A percentile compares a stretch with the other conserved stretches of the same genome.
Evolutionary conservation across 2,797 vertebrate genomes (phyloP).

Genomic region (Sebastes matsubarae): DNA sequence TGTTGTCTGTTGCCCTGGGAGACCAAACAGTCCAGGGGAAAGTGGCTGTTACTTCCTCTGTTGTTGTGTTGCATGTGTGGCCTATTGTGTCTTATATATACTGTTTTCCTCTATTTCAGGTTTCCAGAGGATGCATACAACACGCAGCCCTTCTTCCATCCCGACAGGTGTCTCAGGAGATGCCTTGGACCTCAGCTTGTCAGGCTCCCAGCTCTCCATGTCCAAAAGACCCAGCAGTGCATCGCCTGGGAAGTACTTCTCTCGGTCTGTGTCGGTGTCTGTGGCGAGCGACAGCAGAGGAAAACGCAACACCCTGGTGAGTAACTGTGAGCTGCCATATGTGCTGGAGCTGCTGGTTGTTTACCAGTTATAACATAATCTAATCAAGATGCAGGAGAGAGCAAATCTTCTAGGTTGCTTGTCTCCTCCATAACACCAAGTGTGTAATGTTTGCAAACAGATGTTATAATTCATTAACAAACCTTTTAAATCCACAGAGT

Average conservation of each 20-base stretch:
- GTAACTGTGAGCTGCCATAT: conserved; percentile 28
- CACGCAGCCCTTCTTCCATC: conserved; percentile 80
- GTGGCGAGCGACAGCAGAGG: conserved; percentile 80
- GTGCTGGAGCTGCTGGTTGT: background rate
- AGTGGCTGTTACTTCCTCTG: conserved; percentile 14
- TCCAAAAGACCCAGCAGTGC: conserved; percentile 87
- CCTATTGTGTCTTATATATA: background rate
- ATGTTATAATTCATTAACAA: background rate
- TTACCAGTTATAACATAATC: background rate
- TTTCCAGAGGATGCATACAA: conserved; percentile 86
- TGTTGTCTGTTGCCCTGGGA: conserved; percentile 54
- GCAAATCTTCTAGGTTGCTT: background rate
- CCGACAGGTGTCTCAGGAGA: conserved; percentile 58
- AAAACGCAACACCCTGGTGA: conserved; percentile 87
- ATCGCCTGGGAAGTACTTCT: conserved; percentile 79
- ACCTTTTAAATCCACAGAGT: conserved; percentile 76
- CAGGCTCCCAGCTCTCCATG: conserved; percentile 84
- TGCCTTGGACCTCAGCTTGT: conserved; percentile 83
- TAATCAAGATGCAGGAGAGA: conserved; percentile 8
- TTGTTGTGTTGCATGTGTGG: background rate
- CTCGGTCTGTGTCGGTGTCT: conserved; percentile 87
- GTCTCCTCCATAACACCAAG: background rate
- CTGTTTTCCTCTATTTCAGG: background rate
- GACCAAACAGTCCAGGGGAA: conserved; percentile 8
- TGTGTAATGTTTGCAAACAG: background rate